Evolutionary conservation across 2,113 vertebrate genomes (phyloP).

Genomic region (Felis catus): DNA sequence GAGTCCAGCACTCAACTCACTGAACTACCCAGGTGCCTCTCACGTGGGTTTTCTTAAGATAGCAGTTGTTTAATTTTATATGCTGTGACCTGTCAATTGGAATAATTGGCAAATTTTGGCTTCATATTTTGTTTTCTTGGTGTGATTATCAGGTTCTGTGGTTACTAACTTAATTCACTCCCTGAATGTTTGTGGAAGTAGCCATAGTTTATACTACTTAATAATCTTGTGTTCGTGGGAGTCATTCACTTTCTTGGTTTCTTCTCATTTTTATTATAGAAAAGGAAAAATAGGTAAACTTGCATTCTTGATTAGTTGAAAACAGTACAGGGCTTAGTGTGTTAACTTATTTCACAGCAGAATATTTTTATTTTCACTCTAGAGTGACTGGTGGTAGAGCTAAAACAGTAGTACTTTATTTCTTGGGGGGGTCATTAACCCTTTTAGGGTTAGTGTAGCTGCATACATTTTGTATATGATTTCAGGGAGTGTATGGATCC

Average conservation of each 20-base stretch:
- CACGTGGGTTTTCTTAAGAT: conserved; percentile 45
- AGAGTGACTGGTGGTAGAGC: not conserved
- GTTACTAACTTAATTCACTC: conserved; percentile 46
- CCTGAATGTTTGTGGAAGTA: conserved; percentile 16
- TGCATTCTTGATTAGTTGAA: conserved; percentile 36
- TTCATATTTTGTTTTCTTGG: conserved; percentile 48
- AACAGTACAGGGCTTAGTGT: not conserved
- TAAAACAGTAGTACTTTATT: conserved; percentile 13
- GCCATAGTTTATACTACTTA: conserved; percentile 11
- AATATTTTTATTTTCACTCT: conserved; percentile 28
- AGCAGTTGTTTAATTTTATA: conserved; percentile 56
- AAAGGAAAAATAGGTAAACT: conserved; percentile 20
- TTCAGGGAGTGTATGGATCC: not conserved
- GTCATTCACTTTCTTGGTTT: conserved; percentile 31
- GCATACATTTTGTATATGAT: not conserved
- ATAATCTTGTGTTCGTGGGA: not conserved
- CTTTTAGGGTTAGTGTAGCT: conserved; percentile 27
- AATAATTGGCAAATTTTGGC: conserved; percentile 43
- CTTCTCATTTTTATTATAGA: conserved; percentile 43
- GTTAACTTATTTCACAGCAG: conserved; percentile 45
- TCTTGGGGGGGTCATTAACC: not conserved
- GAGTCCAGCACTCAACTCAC: no score
- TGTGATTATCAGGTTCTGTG: not conserved
- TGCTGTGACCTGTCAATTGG: not conserved
- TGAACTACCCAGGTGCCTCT: not conserved